phyloP scores from a whole-genome alignment of 2,888 invertebrate genomes.

The Ennomos quercinarius region DNA sequence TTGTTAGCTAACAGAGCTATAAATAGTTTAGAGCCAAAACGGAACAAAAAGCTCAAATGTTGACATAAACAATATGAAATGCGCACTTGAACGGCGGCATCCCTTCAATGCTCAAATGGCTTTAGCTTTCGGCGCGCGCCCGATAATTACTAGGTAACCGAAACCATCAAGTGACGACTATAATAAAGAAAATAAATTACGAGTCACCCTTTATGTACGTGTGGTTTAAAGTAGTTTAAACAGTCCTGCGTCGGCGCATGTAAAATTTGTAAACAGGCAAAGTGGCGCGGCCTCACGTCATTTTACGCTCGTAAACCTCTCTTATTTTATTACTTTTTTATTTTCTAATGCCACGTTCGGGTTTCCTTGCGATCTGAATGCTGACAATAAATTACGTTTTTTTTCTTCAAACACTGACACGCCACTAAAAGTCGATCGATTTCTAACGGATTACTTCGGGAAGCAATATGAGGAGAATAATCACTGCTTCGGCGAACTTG shows the following conservation, averaged over 20 bases:
- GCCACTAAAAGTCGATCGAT: conserved; percentile 84
- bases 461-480: conserved; percentile 80
- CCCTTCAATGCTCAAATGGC: conserved; percentile 66
- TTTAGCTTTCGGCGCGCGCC: conserved; percentile 76
- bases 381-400: conserved; percentile 84
- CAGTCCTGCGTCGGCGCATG: conserved; percentile 48
- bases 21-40: conserved; percentile 61
- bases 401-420: conserved; percentile 83
- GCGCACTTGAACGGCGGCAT: conserved; percentile 68
- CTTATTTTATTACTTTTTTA: conserved; percentile 83
- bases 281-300: conserved; percentile 77
- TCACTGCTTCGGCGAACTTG: conserved; percentile 77
- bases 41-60: conserved; percentile 66
- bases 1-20: conserved; percentile 55
- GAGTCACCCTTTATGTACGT: conserved; percentile 65
- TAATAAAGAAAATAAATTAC: conserved; percentile 79
- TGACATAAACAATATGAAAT: conserved; percentile 77
- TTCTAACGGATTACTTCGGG: conserved; percentile 83
- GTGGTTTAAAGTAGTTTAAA: conserved; percentile 54
- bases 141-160: conserved; percentile 78
- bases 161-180: conserved; percentile 69
- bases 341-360: conserved; percentile 81
- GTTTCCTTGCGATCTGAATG: conserved; percentile 81
- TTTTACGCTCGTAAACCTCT: conserved; percentile 83
- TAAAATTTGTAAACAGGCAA: conserved; percentile 68